Conservation (phyloP, 2,113 vertebrate genomes). For the Macrotus californicus region DNA sequence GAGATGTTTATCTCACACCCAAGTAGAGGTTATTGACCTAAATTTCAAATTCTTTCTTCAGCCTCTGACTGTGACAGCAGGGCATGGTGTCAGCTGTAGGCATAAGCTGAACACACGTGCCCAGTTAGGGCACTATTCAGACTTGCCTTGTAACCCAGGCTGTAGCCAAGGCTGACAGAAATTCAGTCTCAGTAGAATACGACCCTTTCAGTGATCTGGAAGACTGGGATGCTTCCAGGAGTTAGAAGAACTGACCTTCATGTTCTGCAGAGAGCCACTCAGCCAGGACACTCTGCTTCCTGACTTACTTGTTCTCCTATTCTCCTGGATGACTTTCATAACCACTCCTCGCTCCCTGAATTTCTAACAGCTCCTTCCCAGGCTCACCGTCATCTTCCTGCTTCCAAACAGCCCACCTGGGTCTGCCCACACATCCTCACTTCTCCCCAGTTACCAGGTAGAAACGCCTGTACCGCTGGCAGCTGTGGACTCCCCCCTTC, state of each 20-base stretch:
- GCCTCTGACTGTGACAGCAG: not conserved
- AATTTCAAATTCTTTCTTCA: not conserved
- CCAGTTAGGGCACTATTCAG: not conserved
- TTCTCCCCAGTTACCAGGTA: not conserved
- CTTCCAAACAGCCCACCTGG: not conserved
- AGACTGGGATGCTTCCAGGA: not conserved
- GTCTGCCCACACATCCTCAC: too few species aligned
- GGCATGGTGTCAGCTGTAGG: not conserved
- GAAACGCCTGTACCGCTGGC: not conserved
- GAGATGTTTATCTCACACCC: not conserved
- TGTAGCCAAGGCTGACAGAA: not conserved
- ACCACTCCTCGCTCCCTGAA: not conserved
- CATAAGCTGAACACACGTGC: not conserved
- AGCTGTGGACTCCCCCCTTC: not conserved
- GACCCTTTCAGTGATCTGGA: not conserved
- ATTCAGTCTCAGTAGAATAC: not conserved
- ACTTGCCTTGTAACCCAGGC: not conserved
- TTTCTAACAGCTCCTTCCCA: not conserved
- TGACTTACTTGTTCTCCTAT: not conserved
- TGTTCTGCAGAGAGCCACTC: too few species aligned
- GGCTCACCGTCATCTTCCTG: not conserved
- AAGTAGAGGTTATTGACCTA: not conserved
- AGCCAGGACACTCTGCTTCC: not conserved
- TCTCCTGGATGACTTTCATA: not conserved
- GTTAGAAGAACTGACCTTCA: too few species aligned